Evolutionary conservation across 30 jellyfish, hydroid and myxozoan genomes (phyloP).

Genomic region (Hydractinia symbiolongicarpus): DNA sequence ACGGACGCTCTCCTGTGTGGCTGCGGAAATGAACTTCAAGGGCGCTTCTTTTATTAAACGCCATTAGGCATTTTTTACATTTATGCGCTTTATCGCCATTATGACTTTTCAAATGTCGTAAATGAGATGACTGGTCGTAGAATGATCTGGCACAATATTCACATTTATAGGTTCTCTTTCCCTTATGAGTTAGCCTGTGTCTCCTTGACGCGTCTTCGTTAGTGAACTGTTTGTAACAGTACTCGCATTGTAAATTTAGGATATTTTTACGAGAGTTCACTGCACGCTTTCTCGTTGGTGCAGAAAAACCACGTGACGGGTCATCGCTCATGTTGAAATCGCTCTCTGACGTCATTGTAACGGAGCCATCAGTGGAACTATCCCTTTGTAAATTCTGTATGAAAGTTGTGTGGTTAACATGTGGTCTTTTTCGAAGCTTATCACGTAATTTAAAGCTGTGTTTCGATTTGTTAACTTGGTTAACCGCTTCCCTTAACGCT

Average conservation of each 20-base stretch:
- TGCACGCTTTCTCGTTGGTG: too few species aligned
- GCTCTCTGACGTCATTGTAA: too few species aligned
- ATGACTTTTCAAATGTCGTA: slow-evolving; percentile 28
- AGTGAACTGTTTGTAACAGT: slow-evolving; percentile 15
- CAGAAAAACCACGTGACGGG: too few species aligned
- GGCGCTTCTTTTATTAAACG: slow-evolving; percentile 37
- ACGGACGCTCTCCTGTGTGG: slow-evolving; percentile 44
- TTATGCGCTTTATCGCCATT: slow-evolving; percentile 40
- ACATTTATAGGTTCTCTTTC: slow-evolving; percentile 30
- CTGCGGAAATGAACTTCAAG: slow-evolving; percentile 34
- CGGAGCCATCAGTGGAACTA: too few species aligned
- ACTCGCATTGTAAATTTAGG: slow-evolving; percentile 22
- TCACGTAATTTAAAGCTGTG: too few species aligned
- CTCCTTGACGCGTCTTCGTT: slow-evolving; percentile 15
- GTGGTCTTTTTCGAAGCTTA: too few species aligned
- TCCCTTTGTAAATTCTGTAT: too few species aligned
- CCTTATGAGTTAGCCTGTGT: slow-evolving; percentile 34
- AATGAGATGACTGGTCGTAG: slow-evolving; percentile 25
- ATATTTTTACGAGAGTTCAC: too few species aligned
- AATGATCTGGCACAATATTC: slow-evolving; percentile 36
- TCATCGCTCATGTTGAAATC: too few species aligned
- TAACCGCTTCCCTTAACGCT: too few species aligned
- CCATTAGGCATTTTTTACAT: slow-evolving; percentile 36
- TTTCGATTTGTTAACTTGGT: too few species aligned
- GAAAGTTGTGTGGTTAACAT: too few species aligned